phyloP scores from a whole-genome alignment of 2,113 vertebrate genomes.

The Hippocampus comes region DNA sequence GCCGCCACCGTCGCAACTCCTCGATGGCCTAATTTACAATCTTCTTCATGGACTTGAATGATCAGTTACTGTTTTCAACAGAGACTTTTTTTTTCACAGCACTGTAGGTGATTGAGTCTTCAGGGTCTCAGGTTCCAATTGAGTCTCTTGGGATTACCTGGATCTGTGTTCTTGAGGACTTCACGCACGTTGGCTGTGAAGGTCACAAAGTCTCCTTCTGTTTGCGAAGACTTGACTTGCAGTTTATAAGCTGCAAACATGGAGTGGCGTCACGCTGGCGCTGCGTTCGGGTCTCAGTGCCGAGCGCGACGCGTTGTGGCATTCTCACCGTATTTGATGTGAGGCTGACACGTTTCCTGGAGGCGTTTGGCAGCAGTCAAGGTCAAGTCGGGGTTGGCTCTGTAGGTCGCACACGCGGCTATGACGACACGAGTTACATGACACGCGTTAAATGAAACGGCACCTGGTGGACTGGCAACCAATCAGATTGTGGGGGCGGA shows the following conservation, averaged over 20 bases:
- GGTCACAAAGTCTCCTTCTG: constrained; percentile 82
- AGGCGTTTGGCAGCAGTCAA: constrained; percentile 21
- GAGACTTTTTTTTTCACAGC: no score
- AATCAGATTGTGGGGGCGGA: background rate
- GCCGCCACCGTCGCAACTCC: no score
- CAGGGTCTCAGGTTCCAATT: background rate
- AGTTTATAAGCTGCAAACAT: constrained; percentile 79
- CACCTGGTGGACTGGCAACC: background rate
- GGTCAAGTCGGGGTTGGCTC: background rate
- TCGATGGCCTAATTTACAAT: no score
- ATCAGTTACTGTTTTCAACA: no score
- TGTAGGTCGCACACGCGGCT: constrained; percentile 51
- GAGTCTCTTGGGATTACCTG: constrained; percentile 29
- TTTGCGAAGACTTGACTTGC: constrained; percentile 62
- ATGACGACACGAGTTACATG: background rate
- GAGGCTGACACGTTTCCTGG: constrained; percentile 34
- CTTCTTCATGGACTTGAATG: no score
- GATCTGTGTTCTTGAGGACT: constrained; percentile 69
- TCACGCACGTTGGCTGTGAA: constrained; percentile 77
- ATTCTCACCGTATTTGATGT: constrained; percentile 54
- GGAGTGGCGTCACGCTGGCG: background rate
- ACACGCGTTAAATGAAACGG: background rate
- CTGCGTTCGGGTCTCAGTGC: background rate
- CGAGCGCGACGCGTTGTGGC: background rate
- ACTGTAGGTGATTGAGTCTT: background rate